Percentiles rank a stretch among this genome's conserved stretches.
phyloP scores from a whole-genome alignment of 2,113 vertebrate genomes.

The Spheniscus mendiculus region DNA sequence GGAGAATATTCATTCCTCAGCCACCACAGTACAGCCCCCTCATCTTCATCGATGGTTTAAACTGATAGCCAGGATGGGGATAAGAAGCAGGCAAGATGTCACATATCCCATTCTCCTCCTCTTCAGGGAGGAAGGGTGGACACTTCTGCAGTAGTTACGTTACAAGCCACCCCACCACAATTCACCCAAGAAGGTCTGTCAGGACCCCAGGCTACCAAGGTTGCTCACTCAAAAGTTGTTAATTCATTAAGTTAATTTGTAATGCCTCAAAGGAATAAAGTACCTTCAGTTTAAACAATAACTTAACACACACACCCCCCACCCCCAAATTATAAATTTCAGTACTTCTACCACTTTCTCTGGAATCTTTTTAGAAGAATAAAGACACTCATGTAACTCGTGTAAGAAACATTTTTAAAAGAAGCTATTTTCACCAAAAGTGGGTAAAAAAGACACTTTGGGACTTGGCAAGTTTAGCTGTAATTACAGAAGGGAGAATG shows the following conservation, averaged over 20 bases:
- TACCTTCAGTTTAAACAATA: background rate
- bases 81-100: background rate
- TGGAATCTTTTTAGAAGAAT: background rate
- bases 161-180: background rate
- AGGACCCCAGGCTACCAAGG: background rate
- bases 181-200: background rate
- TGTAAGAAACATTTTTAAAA: background rate
- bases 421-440: background rate
- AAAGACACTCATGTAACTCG: background rate
- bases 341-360: background rate
- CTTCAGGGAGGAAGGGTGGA: background rate
- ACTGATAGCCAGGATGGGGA: background rate
- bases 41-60: background rate
- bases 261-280: background rate
- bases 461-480: background rate
- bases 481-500: background rate
- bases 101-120: background rate
- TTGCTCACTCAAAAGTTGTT: background rate
- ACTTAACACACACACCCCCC: background rate
- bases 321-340: background rate
- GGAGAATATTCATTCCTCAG: background rate
- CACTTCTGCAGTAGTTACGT: background rate
- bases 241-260: background rate
- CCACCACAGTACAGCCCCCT: background rate
- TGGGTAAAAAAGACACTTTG: background rate